Percentiles rank a stretch among this genome's conserved stretches.
Evolutionary conservation across 2,888 invertebrate species (phyloP).

Genomic region (Drosophila mimetica): DNA sequence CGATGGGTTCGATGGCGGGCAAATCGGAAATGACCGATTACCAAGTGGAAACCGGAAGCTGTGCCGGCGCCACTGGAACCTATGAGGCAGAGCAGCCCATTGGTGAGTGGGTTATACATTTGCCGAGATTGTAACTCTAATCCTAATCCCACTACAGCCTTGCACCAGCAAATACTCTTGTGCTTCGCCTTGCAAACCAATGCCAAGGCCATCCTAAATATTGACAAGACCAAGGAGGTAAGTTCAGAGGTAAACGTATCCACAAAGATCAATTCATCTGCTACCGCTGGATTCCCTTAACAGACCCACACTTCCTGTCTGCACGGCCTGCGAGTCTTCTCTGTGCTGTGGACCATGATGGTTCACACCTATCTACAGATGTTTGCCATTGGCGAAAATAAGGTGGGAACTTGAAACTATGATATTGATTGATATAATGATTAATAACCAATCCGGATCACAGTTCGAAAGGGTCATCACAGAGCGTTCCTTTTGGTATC

Average conservation of each 20-base stretch:
- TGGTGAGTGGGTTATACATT: conserved; percentile 57
- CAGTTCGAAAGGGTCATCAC: conserved; percentile 89
- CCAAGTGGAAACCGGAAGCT: conserved; percentile 73
- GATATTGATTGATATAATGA: too few relatives aligned
- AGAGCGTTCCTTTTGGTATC: conserved; percentile 91
- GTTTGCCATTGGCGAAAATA: conserved; percentile 90
- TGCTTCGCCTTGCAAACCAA: conserved; percentile 91
- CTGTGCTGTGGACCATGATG: conserved; percentile 93
- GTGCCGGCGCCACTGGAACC: conserved; percentile 61
- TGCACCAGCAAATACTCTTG: conserved; percentile 86
- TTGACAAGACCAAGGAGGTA: conserved; percentile 86
- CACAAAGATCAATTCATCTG: conserved; percentile 3
- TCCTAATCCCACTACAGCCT: conserved; percentile 55
- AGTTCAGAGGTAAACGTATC: conserved; percentile 27
- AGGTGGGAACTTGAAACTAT: conserved; percentile 61
- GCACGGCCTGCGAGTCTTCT: conserved; percentile 91
- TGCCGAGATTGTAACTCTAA: too few relatives aligned
- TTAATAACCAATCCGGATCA: neutral
- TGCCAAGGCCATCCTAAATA: conserved; percentile 90
- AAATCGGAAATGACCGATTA: conserved; percentile 73
- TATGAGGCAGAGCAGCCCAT: conserved; percentile 78
- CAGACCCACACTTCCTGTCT: conserved; percentile 90
- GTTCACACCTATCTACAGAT: conserved; percentile 93
- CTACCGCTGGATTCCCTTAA: conserved; percentile 7
- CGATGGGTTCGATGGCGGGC: neutral